phyloP scores from a whole-genome alignment of 2,797 vertebrate genomes.

The Cuculus canorus region DNA sequence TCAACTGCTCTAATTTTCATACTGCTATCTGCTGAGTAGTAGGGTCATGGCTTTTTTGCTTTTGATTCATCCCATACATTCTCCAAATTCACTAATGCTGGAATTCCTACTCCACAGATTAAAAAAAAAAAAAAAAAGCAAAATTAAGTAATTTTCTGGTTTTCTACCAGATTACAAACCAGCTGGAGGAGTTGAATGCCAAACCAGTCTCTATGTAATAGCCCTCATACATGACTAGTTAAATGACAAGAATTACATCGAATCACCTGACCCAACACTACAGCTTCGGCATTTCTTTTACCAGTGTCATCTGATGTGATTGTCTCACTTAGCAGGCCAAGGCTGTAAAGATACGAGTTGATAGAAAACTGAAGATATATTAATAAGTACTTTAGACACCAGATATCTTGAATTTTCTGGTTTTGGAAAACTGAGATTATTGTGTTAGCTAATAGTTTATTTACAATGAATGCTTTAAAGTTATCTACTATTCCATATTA shows the following conservation, averaged over 20 bases:
- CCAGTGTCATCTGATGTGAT: neutral
- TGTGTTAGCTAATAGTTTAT: neutral
- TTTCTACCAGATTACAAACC: neutral
- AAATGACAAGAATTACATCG: fast-evolving
- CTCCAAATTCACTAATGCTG: neutral
- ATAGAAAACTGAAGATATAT: neutral
- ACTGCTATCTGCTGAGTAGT: neutral
- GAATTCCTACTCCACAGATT: neutral
- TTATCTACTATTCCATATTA: neutral
- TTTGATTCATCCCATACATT: neutral
- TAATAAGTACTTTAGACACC: neutral
- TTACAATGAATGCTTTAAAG: neutral
- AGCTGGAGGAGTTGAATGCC: neutral
- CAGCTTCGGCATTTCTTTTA: neutral
- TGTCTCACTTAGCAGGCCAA: neutral
- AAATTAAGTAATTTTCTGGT: neutral
- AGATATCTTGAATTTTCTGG: neutral
- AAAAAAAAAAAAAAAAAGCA: neutral
- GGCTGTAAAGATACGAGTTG: neutral
- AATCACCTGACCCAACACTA: neutral
- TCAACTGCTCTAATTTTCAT: neutral
- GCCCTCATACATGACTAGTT: neutral
- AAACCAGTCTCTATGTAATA: neutral
- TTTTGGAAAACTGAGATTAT: neutral
- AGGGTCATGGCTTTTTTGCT: neutral